phyloP scores from a whole-genome alignment of 1,140 invertebrate genomes.

The Lithobius niger region DNA sequence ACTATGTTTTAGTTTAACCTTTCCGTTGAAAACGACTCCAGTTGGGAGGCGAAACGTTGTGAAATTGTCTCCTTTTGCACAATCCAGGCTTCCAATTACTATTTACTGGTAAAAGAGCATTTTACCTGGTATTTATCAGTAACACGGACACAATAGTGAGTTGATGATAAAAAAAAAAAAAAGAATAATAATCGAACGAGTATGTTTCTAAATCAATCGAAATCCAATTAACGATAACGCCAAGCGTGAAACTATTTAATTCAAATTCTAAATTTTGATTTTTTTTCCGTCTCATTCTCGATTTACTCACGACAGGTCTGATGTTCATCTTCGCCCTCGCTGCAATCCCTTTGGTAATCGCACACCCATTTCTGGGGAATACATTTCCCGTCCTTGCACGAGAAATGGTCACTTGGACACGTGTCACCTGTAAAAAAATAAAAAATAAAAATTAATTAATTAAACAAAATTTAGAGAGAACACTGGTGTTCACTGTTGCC shows the following conservation, averaged over 20 bases:
- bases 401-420: slow-evolving; percentile 56
- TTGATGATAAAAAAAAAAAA: slow-evolving; percentile 6
- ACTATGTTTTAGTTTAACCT: too few species aligned
- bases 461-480: too few species aligned
- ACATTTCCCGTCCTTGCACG: slow-evolving; percentile 69
- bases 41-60: too few species aligned
- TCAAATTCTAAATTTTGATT: neutral
- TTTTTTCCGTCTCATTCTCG: neutral
- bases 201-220: neutral
- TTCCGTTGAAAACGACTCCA: too few species aligned
- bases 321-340: slow-evolving; percentile 76
- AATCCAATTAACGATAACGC: slow-evolving; percentile 8
- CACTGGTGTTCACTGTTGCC: too few species aligned
- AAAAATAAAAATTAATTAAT: too few species aligned
- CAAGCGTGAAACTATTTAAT: slow-evolving; percentile 11
- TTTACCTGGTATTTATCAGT: slow-evolving; percentile 4
- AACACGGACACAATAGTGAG: slow-evolving; percentile 2
- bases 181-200: slow-evolving; percentile 1
- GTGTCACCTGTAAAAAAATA: too few species aligned
- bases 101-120: too few species aligned
- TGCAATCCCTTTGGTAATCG: slow-evolving; percentile 81
- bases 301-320: slow-evolving; percentile 68
- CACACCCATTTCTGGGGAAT: slow-evolving; percentile 69
- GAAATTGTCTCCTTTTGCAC: too few species aligned
- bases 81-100: too few species aligned